phyloP scores from a whole-genome alignment of 2,797 vertebrate genomes.

The Poeciliopsis turneri region DNA sequence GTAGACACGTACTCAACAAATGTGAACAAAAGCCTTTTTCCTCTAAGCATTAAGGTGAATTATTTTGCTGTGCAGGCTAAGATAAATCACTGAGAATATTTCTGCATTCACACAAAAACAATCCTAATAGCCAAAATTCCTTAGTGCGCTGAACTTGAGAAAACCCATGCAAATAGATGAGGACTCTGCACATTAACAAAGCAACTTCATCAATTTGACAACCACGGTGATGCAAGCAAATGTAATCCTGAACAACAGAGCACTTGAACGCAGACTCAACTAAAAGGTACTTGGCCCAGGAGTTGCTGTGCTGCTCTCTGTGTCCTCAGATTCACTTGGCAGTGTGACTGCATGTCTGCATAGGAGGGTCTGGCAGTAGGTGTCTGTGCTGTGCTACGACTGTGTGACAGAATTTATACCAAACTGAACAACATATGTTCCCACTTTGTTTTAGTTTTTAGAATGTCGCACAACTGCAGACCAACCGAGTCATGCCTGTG shows the following conservation, averaged over 20 bases:
- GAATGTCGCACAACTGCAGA: background rate
- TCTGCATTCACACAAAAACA: background rate
- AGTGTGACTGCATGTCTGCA: too few relatives aligned
- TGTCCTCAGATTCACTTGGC: background rate
- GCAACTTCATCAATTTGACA: constrained; percentile 8
- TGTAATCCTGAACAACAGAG: constrained; percentile 6
- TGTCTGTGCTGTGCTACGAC: too few relatives aligned
- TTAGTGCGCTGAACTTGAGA: background rate
- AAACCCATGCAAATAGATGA: constrained; percentile 4
- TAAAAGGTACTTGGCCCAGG: background rate
- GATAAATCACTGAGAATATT: background rate
- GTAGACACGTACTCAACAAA: background rate
- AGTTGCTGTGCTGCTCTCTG: background rate
- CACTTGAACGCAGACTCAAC: background rate
- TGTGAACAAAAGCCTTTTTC: background rate
- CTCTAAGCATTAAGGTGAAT: background rate
- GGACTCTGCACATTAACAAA: constrained; percentile 9
- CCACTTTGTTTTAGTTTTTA: background rate
- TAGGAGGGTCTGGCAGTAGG: background rate
- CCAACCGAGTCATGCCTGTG: background rate
- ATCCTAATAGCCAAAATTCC: background rate
- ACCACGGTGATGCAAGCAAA: constrained; percentile 13
- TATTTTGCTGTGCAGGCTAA: background rate
- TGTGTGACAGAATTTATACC: background rate
- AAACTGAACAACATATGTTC: background rate